Base-by-base conservation (phyloP, 2,888 invertebrate genomes). In the Meta bourneti region DNA sequence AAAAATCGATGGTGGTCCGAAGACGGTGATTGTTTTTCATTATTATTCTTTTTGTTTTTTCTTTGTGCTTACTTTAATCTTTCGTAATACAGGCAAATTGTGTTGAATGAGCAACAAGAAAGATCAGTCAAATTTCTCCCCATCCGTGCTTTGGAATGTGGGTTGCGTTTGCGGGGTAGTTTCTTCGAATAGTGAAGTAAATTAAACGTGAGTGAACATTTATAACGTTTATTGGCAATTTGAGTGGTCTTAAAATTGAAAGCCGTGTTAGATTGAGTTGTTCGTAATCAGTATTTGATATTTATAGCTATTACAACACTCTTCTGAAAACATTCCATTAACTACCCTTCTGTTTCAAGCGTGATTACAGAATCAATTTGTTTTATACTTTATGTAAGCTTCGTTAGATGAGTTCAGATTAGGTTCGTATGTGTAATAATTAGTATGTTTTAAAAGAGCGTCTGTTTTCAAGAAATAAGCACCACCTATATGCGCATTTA, bases 1-100 rank as follows among this genome's bases (percentile, higher is more conserved):
- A 75, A 84, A 84, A 84, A 75, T n/a, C 52, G 48, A 84, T 20
- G 84, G 84, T 75, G 54, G 54, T 71, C 61, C 16, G 34, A 34
- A 34, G n/a, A 48, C 61, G 34, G 34, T 75, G 84, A 75, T 74
- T 61, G 61, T 61, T 61, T 11, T 61, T 61, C 61, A 61, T 61
- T 61, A 61, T 61, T 61, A 8, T 61, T 61, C 16, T 61, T 9
- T 16, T 61, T 61, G 13, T 61, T 61, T 16, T 61, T 61, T 16
- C 13, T 61, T 61, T 61, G 8, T 61, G 61, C 61, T 61, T 8
- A 16, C 61, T 61, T 61, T 61, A 5, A 61, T 61, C 61, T 61
- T 61, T 61, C 8, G 61, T 16, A 8, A 61, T 61, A 61, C 61
- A 11, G 61, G 61, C 61, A 61, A 61, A 7, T 61, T 61, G 61